phyloP scores from a whole-genome alignment of 2,797 vertebrate species.

The Mus caroli region DNA sequence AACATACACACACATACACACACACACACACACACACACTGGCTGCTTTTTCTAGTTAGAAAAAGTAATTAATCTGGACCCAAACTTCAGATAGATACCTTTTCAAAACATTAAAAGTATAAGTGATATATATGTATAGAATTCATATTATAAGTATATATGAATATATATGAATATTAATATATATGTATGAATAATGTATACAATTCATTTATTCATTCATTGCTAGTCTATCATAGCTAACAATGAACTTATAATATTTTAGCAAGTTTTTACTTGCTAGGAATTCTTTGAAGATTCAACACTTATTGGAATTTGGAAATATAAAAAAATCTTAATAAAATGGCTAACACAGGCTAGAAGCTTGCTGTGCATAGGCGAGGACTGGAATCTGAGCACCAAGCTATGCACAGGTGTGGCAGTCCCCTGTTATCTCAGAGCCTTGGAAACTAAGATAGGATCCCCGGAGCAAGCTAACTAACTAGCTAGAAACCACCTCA shows the following conservation, averaged over 20 bases:
- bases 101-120: background rate
- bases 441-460: background rate
- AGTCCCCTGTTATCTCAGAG: background rate
- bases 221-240: background rate
- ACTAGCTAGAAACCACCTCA: background rate
- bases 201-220: background rate
- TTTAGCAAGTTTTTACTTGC: background rate
- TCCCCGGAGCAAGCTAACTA: background rate
- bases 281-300: background rate
- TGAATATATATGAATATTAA: too few relatives aligned
- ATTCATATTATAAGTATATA: too few relatives aligned
- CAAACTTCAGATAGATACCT: background rate
- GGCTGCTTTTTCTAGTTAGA: constrained; percentile 23
- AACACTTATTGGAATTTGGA: background rate
- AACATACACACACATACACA: too few relatives aligned
- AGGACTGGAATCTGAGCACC: background rate
- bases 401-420: background rate
- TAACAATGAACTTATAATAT: background rate
- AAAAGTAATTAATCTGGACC: background rate
- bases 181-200: background rate
- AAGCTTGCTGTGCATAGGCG: background rate
- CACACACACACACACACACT: background rate
- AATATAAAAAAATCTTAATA: background rate
- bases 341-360: background rate
- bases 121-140: too few relatives aligned